Evolutionary conservation across 2,888 invertebrate genomes (phyloP), one percentile per base, ranked within the genome.

Genomic region (Ischnura elegans): DNA sequence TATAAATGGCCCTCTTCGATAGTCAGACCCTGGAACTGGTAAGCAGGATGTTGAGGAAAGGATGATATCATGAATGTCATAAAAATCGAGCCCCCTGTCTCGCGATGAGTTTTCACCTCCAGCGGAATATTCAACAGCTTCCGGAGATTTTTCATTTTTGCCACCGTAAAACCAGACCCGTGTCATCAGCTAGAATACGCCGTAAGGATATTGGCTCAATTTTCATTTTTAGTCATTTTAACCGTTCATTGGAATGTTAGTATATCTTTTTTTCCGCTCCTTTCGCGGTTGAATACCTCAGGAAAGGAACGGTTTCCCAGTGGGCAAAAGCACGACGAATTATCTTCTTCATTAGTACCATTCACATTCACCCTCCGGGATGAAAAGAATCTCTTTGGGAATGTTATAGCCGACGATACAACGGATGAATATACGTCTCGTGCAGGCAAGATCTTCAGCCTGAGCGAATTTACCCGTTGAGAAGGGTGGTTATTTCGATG

Each of bases 371-470:
- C n/a, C n/a, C 29, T 25, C 29, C 8, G 13, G 51, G 76, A 76
- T 76, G 36, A 76, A 76, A 19, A 76, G 76, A n/a, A 36, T 10
- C 29, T 29, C 76, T 36, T 51, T 13, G 76, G 76, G 36, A 76
- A 76, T 76, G 76, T 76, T 76, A 76, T 76, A 36, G 76, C 66
- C 66, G 66, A 29, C 76, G 76, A 76, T 76, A 76, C 29, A 76
- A 76, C 25, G 76, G 29, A 36, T 51, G 8, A 19, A 51, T 36
- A 76, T 36, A 76, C 76, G 29, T 76, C 76, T 36, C 76, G 10
- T 36, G 76, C 76, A 76, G 76, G 36, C 76, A 16, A 36, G 13
- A 29, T 76, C 76, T 36, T 76, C 76, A 36, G 76, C 76, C 29
- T 76, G 29, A 76, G 36, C 76, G 76, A 29, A 51, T 36, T 36